Evolutionary conservation across 2,113 vertebrate genomes (phyloP).

Genomic region (Pachycephala philippinensis): DNA sequence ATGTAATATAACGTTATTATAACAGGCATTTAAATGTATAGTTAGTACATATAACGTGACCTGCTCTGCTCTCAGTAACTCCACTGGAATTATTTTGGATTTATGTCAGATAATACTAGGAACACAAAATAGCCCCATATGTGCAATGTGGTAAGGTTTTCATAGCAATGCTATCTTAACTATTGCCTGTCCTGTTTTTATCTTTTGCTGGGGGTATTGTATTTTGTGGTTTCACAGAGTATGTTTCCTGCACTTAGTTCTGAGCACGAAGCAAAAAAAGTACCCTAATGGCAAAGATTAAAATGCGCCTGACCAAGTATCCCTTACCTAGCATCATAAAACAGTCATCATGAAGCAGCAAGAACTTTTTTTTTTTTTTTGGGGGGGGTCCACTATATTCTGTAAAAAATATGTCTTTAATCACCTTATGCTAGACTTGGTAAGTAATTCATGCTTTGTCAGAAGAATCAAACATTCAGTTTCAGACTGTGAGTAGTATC

Average conservation of each 20-base stretch:
- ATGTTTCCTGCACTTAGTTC: background rate
- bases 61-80: constrained; percentile 52
- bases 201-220: background rate
- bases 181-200: constrained; percentile 40
- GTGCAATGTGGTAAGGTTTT: constrained; percentile 52
- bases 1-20: constrained; percentile 66
- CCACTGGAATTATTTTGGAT: constrained; percentile 64
- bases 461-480: background rate
- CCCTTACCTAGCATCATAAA: background rate
- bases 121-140: constrained; percentile 66
- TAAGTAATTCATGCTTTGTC: background rate
- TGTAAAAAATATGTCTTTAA: background rate
- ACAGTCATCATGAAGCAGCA: background rate
- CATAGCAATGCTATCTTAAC: constrained; percentile 52
- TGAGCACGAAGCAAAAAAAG: background rate
- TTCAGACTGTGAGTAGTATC: background rate
- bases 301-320: background rate
- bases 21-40: constrained; percentile 67
- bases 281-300: background rate
- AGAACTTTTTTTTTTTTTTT: background rate
- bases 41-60: constrained; percentile 56
- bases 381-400: background rate
- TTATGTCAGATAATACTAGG: constrained; percentile 60
- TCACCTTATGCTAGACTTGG: background rate
- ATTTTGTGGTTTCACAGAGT: background rate